Percentiles rank a stretch among this genome's conserved stretches.
Evolutionary conservation across 2,888 invertebrate genomes (phyloP).

Genomic region (Ectemnius cavifrons): DNA sequence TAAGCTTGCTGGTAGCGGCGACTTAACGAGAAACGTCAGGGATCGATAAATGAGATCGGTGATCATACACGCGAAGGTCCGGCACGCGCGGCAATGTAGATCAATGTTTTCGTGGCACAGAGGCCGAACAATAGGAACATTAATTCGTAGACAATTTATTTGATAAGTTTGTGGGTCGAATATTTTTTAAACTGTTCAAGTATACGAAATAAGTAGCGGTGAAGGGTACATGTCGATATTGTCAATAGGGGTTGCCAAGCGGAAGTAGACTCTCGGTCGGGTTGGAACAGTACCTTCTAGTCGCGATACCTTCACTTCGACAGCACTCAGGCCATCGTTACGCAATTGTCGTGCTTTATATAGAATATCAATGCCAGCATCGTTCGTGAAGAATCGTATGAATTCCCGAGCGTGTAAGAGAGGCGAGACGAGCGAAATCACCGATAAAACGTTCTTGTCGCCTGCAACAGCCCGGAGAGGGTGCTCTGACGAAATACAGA

Average conservation of each 20-base stretch:
- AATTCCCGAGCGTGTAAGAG: constrained; percentile 13
- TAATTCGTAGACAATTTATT: no score
- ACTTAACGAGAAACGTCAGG: constrained; percentile 14
- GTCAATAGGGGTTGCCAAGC: not conserved
- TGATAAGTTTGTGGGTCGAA: no score
- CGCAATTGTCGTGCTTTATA: constrained; percentile 14
- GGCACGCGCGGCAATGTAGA: constrained; percentile 25
- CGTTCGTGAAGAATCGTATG: constrained; percentile 14
- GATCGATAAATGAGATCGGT: constrained; percentile 45
- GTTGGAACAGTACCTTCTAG: not conserved
- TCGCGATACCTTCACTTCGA: not conserved
- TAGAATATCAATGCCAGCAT: constrained; percentile 16
- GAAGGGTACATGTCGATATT: constrained; percentile 12
- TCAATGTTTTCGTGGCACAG: constrained; percentile 36
- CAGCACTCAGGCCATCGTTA: constrained; percentile 8
- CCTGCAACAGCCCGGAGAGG: not conserved
- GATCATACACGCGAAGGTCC: constrained; percentile 43
- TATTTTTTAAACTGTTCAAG: no score
- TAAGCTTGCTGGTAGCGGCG: not conserved
- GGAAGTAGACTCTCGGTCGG: constrained; percentile 8
- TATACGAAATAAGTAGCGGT: no score
- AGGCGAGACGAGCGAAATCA: constrained; percentile 24
- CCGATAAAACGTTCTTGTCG: constrained; percentile 18
- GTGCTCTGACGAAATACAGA: not conserved
- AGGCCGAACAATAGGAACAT: constrained; percentile 3